Evolutionary conservation across 53 echinoderm and acorn worm genomes (phyloP), one percentile per base, ranked within the genome.

Genomic region (Patiria pectinifera): DNA sequence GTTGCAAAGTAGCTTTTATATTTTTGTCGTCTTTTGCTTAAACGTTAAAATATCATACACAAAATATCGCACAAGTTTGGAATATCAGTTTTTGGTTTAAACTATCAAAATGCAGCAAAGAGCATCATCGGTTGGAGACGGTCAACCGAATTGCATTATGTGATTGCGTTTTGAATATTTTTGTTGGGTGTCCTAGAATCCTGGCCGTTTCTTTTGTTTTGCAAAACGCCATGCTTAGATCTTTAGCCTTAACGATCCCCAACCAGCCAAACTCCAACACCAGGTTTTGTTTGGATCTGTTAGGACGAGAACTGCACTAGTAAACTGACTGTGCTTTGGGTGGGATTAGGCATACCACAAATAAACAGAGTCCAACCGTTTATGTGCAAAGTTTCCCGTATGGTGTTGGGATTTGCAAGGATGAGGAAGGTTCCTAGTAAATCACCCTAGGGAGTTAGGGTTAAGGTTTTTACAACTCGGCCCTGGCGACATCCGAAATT

Each of bases 71-170:
- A 70, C 24, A 74, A n/a, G 10, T n/a, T 23, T 74, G 74, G 74
- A 74, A 74, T 74, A 24, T 83, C 26, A 59, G 24, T 18, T 25
- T 59, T 85, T 70, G 44, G 60, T 61, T 22, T 45, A 35, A 35
- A 53, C 69, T 85, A 74, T 86, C 86, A 86, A 86, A 86, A 86
- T 86, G 86, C 86, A 86, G 86, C 86, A 86, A 19, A 86, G 72
- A 74, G 70, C 69, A 2, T 9, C 24, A 9, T 74, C 74, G 18
- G 19, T 79, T 46, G 0, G 11, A 79, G 80, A 16, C 47, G 44
- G 24, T 46, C 11, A 79, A 79, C 16, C 43, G 45, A 79, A 79
- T 46, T 79, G 48, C 74, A 74, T 74, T 10, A 10, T 18, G 21
- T 18, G 21, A 24, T 18, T 74, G 6, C 24, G 24, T 9, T 22